A percentile compares a stretch with the other conserved stretches of the same genome.
Evolutionary conservation across 2,113 vertebrate species (phyloP).

Genomic region (Callipepla californica): DNA sequence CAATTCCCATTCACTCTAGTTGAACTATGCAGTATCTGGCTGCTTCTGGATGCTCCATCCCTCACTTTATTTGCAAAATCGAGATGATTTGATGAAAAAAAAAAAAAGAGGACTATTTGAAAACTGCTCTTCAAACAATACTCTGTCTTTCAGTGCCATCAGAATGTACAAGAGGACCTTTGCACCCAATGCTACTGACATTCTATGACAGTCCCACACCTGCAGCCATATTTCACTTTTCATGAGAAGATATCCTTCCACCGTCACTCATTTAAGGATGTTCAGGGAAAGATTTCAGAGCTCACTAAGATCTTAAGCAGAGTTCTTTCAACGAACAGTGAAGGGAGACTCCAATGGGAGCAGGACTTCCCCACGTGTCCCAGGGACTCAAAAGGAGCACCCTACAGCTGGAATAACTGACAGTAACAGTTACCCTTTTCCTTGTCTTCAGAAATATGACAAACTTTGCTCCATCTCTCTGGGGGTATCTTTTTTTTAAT

Average conservation of each 20-base stretch:
- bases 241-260: neutral
- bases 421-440: neutral
- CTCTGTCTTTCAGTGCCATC: neutral
- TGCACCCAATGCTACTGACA: neutral
- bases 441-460: neutral
- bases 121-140: neutral
- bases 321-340: neutral
- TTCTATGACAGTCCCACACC: fast-evolving
- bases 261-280: neutral
- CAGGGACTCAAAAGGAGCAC: neutral
- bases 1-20: neutral
- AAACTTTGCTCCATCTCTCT: neutral
- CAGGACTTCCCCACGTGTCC: neutral
- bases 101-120: neutral
- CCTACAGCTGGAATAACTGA: neutral
- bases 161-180: neutral
- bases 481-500: neutral
- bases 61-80: neutral
- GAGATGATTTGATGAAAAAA: neutral
- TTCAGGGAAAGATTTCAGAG: neutral
- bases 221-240: neutral
- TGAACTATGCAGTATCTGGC: no score
- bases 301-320: neutral
- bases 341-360: neutral
- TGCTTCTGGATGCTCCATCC: neutral